Conservation (phyloP, 1,140 invertebrate genomes). For the Trachymyrmex septentrionalis region DNA sequence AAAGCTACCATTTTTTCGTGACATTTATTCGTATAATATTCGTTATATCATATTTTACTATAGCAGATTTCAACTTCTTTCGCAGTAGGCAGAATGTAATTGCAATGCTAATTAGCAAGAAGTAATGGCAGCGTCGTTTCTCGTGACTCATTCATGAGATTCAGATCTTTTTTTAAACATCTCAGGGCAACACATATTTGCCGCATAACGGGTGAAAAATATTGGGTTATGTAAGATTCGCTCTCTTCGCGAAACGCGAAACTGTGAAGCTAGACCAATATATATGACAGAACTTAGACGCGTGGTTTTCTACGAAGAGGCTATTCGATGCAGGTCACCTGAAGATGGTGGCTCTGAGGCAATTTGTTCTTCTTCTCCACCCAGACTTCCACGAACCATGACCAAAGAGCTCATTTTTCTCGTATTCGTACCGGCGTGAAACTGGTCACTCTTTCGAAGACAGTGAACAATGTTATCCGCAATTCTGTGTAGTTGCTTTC, state of each 20-base stretch:
- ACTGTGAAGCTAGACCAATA: slow-evolving; percentile 22
- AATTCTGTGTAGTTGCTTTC: slow-evolving; percentile 62
- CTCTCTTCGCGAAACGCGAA: slow-evolving; percentile 44
- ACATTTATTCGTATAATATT: too few relatives aligned
- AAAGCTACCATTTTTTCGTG: not conserved
- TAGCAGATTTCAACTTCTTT: not conserved
- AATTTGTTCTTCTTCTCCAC: slow-evolving; percentile 70
- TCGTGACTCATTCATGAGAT: slow-evolving; percentile 26
- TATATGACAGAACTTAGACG: slow-evolving; percentile 56
- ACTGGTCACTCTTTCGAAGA: slow-evolving; percentile 75
- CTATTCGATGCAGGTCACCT: slow-evolving; percentile 58
- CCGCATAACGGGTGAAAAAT: slow-evolving; percentile 30
- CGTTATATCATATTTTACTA: not conserved
- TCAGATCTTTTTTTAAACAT: not conserved
- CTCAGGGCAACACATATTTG: not conserved
- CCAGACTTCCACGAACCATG: slow-evolving; percentile 54
- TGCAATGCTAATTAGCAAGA: slow-evolving; percentile 35
- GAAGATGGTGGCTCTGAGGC: slow-evolving; percentile 48
- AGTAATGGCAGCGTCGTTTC: slow-evolving; percentile 27
- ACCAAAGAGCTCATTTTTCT: slow-evolving; percentile 68
- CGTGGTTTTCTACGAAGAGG: slow-evolving; percentile 66
- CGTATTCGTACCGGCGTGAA: slow-evolving; percentile 69
- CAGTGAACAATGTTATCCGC: slow-evolving; percentile 81
- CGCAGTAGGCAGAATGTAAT: slow-evolving; percentile 33
- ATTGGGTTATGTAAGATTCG: not conserved